Evolutionary conservation across 2,888 invertebrate genomes (phyloP).

Genomic region (Stenurella melanura): DNA sequence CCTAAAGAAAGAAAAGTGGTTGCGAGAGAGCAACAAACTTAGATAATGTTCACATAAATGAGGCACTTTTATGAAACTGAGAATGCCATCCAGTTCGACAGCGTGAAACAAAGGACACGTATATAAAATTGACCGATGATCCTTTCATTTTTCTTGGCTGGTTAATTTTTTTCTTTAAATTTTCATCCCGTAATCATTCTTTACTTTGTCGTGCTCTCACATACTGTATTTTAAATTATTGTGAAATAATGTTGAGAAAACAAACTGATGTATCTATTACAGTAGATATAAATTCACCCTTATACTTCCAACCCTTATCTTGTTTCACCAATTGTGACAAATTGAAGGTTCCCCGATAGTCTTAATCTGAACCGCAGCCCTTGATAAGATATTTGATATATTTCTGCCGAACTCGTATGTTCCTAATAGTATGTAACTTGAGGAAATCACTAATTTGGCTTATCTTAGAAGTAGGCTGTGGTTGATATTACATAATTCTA

Average conservation of each 20-base stretch:
- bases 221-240: not conserved
- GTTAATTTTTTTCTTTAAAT: too few species aligned
- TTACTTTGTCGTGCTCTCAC: not conserved
- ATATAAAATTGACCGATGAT: too few species aligned
- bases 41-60: too few species aligned
- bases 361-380: slow-evolving; percentile 24
- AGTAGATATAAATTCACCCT: slow-evolving; percentile 33
- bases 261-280: slow-evolving; percentile 24
- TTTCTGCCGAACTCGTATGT: not conserved
- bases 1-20: too few species aligned
- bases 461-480: not conserved
- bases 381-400: slow-evolving; percentile 17
- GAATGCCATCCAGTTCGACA: too few species aligned
- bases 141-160: too few species aligned
- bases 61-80: too few species aligned
- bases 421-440: not conserved
- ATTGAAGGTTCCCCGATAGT: slow-evolving; percentile 35
- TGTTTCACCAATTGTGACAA: slow-evolving; percentile 32
- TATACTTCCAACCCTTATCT: slow-evolving; percentile 34
- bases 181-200: not conserved
- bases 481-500: not conserved
- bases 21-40: too few species aligned
- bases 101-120: too few species aligned
- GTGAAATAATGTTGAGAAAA: not conserved
- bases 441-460: not conserved